These are phyloP conservation scores for Eupithecia subumbrata DNA, from an alignment of 2,888 invertebrate species.

Conservation along the genomic window DNA sequence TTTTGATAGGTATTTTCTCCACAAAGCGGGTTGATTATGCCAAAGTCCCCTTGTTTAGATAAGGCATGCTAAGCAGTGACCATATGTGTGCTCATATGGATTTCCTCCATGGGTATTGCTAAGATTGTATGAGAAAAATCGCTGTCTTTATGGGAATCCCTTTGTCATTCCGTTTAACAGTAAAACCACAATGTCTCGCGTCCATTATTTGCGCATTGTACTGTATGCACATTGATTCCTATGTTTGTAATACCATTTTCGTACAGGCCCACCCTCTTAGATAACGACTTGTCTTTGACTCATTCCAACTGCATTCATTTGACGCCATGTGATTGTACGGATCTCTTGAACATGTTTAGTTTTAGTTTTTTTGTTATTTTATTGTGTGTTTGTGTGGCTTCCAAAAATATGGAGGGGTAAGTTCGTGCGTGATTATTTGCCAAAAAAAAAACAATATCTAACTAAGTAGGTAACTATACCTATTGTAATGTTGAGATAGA, in stretches of 20 bases:
- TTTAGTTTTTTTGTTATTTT: slow-evolving; percentile 63
- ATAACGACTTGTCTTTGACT: slow-evolving; percentile 69
- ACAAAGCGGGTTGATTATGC: neutral
- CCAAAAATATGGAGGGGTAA: slow-evolving; percentile 71
- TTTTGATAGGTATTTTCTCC: neutral
- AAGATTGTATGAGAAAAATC: neutral
- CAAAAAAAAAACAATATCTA: neutral
- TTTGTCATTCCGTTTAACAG: neutral
- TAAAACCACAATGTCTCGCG: slow-evolving; percentile 22
- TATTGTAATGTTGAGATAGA: neutral
- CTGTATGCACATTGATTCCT: slow-evolving; percentile 73
- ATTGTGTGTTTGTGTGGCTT: slow-evolving; percentile 60
- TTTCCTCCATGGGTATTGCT: neutral
- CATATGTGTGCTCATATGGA: neutral
- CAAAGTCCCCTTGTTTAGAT: neutral
- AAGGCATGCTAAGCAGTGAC: neutral
- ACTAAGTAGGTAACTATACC: neutral
- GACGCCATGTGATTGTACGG: slow-evolving; percentile 53
- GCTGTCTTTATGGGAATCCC: neutral
- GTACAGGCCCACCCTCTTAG: slow-evolving; percentile 70
- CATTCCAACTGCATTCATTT: slow-evolving; percentile 65
- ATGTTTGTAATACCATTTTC: slow-evolving; percentile 72
- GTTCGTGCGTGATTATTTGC: slow-evolving; percentile 35
- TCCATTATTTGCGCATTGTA: slow-evolving; percentile 54
- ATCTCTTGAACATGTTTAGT: slow-evolving; percentile 68